Conservation (phyloP, 2,888 invertebrate species). For the Poecilus cupreus region DNA sequence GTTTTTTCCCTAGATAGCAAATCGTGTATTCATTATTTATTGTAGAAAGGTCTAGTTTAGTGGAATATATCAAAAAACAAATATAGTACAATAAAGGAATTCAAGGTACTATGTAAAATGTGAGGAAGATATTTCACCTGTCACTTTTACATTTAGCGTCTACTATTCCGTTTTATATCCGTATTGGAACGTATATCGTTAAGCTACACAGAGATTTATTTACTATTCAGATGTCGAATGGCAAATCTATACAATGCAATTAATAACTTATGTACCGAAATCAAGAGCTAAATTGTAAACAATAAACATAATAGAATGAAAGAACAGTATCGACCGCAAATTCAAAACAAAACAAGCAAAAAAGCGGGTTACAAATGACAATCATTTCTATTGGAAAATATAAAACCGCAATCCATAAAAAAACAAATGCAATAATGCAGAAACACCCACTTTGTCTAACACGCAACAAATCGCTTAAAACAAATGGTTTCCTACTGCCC, state of each 20-base stretch:
- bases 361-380: background rate
- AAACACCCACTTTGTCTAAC: background rate
- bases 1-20: too few relatives aligned
- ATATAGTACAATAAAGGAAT: too few relatives aligned
- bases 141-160: too few relatives aligned
- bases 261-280: background rate
- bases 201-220: too few relatives aligned
- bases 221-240: too few relatives aligned
- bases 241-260: too few relatives aligned
- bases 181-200: too few relatives aligned
- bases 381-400: background rate
- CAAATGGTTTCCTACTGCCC: background rate
- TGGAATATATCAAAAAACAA: too few relatives aligned
- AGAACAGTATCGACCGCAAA: background rate
- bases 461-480: background rate
- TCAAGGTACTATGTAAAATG: too few relatives aligned
- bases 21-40: too few relatives aligned
- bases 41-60: background rate
- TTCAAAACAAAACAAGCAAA: background rate
- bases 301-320: background rate
- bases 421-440: conserved; percentile 2
- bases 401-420: background rate
- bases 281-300: background rate
- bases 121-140: too few relatives aligned
- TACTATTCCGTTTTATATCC: too few relatives aligned